These are phyloP conservation scores for Conus canariensis DNA, from an alignment of 2,888 invertebrate genomes.

Conservation along the genomic window DNA sequence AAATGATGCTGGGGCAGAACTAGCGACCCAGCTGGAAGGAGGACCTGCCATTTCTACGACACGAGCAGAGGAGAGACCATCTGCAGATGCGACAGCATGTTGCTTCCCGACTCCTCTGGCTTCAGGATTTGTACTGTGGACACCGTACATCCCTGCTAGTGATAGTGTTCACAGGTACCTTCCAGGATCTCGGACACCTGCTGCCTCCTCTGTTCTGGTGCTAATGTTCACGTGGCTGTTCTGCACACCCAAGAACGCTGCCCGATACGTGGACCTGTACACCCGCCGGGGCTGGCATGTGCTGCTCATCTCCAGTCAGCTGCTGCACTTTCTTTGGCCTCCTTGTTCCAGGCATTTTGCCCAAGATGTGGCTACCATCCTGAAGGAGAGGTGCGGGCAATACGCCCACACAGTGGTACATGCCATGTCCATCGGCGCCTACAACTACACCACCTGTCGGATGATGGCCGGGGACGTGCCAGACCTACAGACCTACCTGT, in stretches of 20 bases:
- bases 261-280: conserved; percentile 61
- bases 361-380: conserved; percentile 46
- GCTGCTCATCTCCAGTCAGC: conserved; percentile 58
- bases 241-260: conserved; percentile 49
- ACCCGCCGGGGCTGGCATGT: conserved; percentile 61
- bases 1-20: too few species aligned
- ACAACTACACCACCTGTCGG: conserved; percentile 61
- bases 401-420: conserved; percentile 61
- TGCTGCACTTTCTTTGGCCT: conserved; percentile 67
- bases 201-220: conserved; percentile 51
- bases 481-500: conserved; percentile 46
- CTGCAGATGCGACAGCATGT: background rate
- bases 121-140: background rate
- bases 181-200: background rate
- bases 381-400: conserved; percentile 26
- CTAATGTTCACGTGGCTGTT: conserved; percentile 67
- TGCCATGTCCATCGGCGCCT: conserved; percentile 68
- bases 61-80: background rate
- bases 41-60: too few species aligned
- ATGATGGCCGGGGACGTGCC: conserved; percentile 52
- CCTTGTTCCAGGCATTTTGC: conserved; percentile 58
- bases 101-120: background rate
- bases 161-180: background rate
- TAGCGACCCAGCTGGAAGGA: too few species aligned
- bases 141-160: background rate